Base-by-base conservation (phyloP, 2,797 vertebrate genomes). In the Nyctibius grandis region DNA sequence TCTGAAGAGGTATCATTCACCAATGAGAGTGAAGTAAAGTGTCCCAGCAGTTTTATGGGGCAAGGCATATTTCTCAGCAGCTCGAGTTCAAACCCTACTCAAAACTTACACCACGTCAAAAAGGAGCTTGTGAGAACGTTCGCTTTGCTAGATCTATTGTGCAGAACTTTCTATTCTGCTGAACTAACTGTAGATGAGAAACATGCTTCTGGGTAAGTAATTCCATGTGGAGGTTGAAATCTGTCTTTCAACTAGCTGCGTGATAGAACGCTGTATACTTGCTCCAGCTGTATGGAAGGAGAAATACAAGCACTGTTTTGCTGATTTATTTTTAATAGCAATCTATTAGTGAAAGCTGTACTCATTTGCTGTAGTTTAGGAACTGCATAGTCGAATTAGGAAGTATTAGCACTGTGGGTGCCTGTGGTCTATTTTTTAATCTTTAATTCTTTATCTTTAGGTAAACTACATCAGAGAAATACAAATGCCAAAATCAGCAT, bases 201-300 rank as follows among this genome's bases (percentile, higher is more conserved):
- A 94, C 96, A 98, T 98, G 98, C 97, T 98, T 89, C 94, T 98
- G 88, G 98, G 98, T 98, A 97, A 98, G 98, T 98, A 96, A 94
- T 95, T 87, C 88, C 88, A 57, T 88, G 94, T 95, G 74, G 81
- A 96, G 92, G 75, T 3, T 91, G 75, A 91, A 86, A 77, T 84
- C 68, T 95, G 56, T 56, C 92, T 94, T 72, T 91, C 85, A 90
- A 19, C 76, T 84, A 54, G 64, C 90, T 87, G 63, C 75, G 61
- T 85, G 76, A 81, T 50, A 63, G 89, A 73, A 65, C 0, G 2
- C 51, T 92, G 44, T 89, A 36, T 89, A 56, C 80, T 84, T 68
- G 76, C 83, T 92, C 20, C 81, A 85, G 88, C 79, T 87, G 40
- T 64, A 34, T 48, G 47, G 63, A 93, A 69, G 77, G 50, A 90